A percentile compares a stretch with the other conserved stretches of the same genome.
phyloP scores from a whole-genome alignment of 2,797 vertebrate species.

The Pseudotriccus pelzelni region DNA sequence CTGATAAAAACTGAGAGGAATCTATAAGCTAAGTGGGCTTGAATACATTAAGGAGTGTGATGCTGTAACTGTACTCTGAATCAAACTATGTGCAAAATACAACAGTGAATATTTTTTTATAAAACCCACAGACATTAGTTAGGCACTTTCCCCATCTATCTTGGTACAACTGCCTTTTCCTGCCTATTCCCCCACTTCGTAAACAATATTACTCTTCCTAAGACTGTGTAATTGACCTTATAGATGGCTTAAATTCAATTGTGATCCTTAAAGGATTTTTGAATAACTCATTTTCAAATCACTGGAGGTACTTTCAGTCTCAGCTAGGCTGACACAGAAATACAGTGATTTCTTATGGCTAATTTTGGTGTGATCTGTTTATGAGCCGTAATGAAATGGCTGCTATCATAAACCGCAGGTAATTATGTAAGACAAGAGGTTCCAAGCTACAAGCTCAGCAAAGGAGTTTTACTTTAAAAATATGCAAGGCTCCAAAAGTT shows the following conservation, averaged over 20 bases:
- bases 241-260: neutral
- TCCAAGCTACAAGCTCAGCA: neutral
- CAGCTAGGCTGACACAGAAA: neutral
- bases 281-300: constrained; percentile 18
- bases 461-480: too few relatives aligned
- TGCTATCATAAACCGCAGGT: neutral
- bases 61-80: neutral
- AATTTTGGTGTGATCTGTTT: constrained; percentile 8
- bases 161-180: neutral
- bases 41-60: neutral
- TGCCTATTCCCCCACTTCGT: neutral
- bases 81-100: neutral
- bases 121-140: neutral
- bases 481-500: too few relatives aligned
- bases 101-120: neutral
- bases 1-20: neutral
- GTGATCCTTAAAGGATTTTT: neutral
- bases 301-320: neutral
- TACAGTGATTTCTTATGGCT: neutral
- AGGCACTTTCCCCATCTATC: neutral
- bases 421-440: neutral
- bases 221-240: neutral
- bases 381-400: constrained; percentile 31
- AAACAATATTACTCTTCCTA: neutral
- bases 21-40: neutral